A percentile compares a stretch with the other conserved stretches of the same genome.
Conservation (phyloP, 2,797 vertebrate genomes). For the Tauraco hartlaubi region DNA sequence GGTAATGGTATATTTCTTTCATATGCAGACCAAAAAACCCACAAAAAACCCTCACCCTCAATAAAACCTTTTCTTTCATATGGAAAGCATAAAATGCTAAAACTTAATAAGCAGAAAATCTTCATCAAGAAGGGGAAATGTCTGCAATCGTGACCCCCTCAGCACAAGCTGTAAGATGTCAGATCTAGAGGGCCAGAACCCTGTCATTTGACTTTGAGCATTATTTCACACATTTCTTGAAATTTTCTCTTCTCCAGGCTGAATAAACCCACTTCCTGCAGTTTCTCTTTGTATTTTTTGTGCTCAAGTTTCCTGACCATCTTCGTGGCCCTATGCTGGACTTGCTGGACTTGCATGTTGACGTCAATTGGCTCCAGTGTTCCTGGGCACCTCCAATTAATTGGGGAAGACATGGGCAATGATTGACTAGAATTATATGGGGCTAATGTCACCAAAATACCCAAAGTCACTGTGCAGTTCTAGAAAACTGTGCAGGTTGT, state of each 20-base stretch:
- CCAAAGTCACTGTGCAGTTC: neutral
- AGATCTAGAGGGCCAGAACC: neutral
- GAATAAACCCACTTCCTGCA: neutral
- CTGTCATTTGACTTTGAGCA: neutral
- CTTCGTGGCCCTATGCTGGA: neutral
- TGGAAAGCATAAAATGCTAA: neutral
- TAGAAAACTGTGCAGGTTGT: neutral
- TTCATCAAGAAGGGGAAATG: neutral
- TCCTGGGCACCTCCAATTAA: neutral
- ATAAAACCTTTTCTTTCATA: neutral
- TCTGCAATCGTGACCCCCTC: neutral
- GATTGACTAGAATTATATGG: neutral
- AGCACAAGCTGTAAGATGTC: neutral
- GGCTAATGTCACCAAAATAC: neutral
- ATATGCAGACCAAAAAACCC: neutral
- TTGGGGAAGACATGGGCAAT: neutral
- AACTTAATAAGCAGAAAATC: neutral
- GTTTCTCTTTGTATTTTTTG: neutral
- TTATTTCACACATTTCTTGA: slow-evolving; percentile 27
- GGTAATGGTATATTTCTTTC: neutral
- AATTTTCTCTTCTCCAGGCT: neutral
- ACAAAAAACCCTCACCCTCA: no score
- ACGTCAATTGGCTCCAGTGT: neutral
- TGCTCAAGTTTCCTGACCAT: neutral
- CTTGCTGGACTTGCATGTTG: neutral